These are phyloP conservation scores for Crax fasciolata DNA, from an alignment of 2,797 vertebrate genomes.

Conservation along the genomic window DNA sequence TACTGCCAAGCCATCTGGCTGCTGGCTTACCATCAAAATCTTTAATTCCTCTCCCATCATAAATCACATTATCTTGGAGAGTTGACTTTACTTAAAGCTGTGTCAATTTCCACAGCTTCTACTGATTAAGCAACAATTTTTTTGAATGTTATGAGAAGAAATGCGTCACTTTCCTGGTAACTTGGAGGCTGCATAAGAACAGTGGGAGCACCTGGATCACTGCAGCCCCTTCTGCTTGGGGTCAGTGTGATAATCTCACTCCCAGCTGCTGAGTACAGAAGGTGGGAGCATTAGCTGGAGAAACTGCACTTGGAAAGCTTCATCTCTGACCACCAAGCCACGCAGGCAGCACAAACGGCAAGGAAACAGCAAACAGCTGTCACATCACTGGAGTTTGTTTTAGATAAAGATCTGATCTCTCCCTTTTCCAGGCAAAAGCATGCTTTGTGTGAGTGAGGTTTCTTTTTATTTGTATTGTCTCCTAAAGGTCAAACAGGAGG, in stretches of 20 bases:
- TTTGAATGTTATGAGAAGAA: neutral
- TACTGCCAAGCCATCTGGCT: neutral
- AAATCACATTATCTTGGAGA: neutral
- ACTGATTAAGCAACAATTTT: neutral
- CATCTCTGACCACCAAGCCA: neutral
- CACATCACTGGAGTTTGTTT: neutral
- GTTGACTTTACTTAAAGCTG: neutral
- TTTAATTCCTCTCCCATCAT: neutral
- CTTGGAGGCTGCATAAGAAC: neutral
- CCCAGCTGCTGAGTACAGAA: neutral
- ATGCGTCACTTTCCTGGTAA: neutral
- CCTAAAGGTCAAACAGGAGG: neutral
- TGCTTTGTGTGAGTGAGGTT: neutral
- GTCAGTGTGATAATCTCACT: neutral
- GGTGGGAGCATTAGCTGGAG: neutral
- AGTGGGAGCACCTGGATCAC: neutral
- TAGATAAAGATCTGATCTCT: neutral
- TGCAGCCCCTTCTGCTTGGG: neutral
- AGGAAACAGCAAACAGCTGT: conserved; percentile 39
- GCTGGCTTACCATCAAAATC: neutral
- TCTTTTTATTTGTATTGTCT: conserved; percentile 9
- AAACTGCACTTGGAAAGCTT: neutral
- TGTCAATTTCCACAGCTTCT: neutral
- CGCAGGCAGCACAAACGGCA: neutral
- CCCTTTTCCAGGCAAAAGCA: neutral